Base-by-base conservation (phyloP, 2,797 vertebrate genomes). In the Sarcophilus harrisii region DNA sequence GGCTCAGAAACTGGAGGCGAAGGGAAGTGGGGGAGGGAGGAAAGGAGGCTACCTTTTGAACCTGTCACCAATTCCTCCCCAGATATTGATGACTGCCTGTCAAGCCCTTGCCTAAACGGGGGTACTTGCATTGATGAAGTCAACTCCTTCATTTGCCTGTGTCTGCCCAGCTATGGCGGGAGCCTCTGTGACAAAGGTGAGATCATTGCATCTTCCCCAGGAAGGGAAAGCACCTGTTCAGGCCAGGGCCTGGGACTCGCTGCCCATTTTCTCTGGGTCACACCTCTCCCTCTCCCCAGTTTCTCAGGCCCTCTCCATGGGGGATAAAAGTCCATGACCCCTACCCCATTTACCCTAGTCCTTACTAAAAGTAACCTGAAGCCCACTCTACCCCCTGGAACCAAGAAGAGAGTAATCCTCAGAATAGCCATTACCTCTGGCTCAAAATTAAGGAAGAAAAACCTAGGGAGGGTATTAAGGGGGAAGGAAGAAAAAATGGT, bases 91-190 rank as follows among this genome's bases (percentile, higher is more conserved):
- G 99, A 99, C 96, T 99, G 99, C 97, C 98, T 99, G 97, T 99
- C 99, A 49, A 99, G 99, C 98, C 99, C 99, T 13, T 99, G 99
- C 98, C 99, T 99, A 98, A 99, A 99, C 0, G 99, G 99, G 18
- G 99, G 99, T 94, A 99, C 99, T 95, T 99, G 99, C 98, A 99
- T 99, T 0, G 99, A 99, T 0, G 99, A 99, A 98, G 99, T 99
- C 98, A 99, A 99, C 92, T 99, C 99, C 93, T 99, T 99, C 57
- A 98, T 99, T 94, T 99, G 99, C 98, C 99, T 99, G 97, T 99
- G 99, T 98, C 98, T 99, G 97, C 99, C 99, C 98, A 99, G 99
- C 98, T 99, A 99, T 0, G 99, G 99, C 0, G 99, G 99, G 96
- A 99, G 98, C 97, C 99, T 98, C 28, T 99, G 99, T 4, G 99